Percentiles rank a stretch among this genome's conserved stretches.
These are phyloP conservation scores for Euglossa dilemma DNA, from an alignment of 1,140 invertebrate genomes.

Conservation along the genomic window DNA sequence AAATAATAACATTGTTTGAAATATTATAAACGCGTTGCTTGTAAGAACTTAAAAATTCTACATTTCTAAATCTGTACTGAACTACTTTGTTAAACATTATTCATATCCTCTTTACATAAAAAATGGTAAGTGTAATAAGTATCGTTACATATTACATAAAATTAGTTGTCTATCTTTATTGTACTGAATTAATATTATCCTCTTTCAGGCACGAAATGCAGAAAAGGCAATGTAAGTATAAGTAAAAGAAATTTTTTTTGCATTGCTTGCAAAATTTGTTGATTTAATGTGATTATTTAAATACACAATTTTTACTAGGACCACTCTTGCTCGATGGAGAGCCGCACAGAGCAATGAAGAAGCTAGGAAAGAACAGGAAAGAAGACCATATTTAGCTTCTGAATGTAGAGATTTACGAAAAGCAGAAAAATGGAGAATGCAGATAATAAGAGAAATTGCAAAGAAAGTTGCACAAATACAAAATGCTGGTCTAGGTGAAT, in stretches of 20 bases:
- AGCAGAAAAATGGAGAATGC: constrained; percentile 97
- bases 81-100: not conserved
- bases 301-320: constrained; percentile 85
- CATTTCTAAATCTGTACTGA: not conserved
- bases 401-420: constrained; percentile 95
- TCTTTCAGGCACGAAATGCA: constrained; percentile 89
- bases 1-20: not conserved
- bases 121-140: constrained; percentile 34
- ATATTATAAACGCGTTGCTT: not conserved
- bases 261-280: constrained; percentile 25
- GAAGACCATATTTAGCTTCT: constrained; percentile 95
- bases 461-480: constrained; percentile 99
- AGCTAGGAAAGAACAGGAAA: constrained; percentile 88
- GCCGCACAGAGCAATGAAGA: constrained; percentile 95
- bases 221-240: constrained; percentile 92
- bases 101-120: not conserved
- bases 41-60: not conserved
- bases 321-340: constrained; percentile 96
- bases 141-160: not conserved
- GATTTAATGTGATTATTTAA: constrained; percentile 29
- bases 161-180: not conserved
- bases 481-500: constrained; percentile 99
- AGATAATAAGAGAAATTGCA: constrained; percentile 98
- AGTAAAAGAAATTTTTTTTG: not conserved
- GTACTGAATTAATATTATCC: constrained; percentile 4